Conservation (phyloP, 2,113 vertebrate species). For the Corythaeola cristata region DNA sequence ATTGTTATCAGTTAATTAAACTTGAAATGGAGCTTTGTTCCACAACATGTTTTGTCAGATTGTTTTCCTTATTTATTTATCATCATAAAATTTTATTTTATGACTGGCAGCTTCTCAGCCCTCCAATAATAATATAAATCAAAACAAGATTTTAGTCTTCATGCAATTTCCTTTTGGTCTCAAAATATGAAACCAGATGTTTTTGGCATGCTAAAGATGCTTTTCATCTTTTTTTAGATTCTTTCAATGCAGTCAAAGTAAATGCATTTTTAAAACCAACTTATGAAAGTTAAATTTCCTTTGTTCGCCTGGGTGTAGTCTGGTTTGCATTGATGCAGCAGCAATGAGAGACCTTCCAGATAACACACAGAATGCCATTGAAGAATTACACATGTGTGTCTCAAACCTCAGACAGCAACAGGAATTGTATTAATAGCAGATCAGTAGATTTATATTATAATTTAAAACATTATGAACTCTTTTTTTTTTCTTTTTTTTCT, state of each 20-base stretch:
- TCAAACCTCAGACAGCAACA: constrained; percentile 68
- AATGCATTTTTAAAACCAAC: constrained; percentile 86
- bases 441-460: constrained; percentile 56
- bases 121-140: constrained; percentile 95
- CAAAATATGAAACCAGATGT: constrained; percentile 98
- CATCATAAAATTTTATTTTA: constrained; percentile 84
- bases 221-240: constrained; percentile 90
- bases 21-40: constrained; percentile 82
- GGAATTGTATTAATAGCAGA: constrained; percentile 75
- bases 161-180: constrained; percentile 94
- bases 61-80: constrained; percentile 87
- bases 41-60: constrained; percentile 82
- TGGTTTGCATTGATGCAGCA: constrained; percentile 95
- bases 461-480: constrained; percentile 40
- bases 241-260: constrained; percentile 86
- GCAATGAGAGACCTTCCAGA: constrained; percentile 82
- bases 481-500: background rate
- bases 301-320: constrained; percentile 88
- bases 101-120: constrained; percentile 84
- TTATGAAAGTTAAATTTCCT: constrained; percentile 91
- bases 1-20: constrained; percentile 91
- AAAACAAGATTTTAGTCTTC: constrained; percentile 96
- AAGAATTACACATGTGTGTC: constrained; percentile 73
- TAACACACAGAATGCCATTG: constrained; percentile 73
- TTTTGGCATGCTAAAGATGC: constrained; percentile 91